Base-by-base conservation (phyloP, 1,140 invertebrate genomes). In the Ceratoteleas bidentatus region DNA sequence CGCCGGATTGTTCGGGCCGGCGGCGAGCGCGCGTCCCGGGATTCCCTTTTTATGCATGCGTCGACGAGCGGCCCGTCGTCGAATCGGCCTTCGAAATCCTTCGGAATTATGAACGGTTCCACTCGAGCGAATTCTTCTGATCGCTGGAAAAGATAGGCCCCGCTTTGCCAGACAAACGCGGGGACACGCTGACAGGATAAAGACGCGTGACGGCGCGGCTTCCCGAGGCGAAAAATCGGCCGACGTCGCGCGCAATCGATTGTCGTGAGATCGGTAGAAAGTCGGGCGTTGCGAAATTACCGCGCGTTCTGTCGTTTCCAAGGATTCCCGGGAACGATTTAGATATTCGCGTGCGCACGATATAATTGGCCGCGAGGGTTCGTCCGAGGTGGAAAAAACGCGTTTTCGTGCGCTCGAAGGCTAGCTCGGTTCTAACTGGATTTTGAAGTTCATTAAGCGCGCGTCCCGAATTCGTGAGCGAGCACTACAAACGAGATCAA, bases 401-500 rank as follows among this genome's bases (percentile, higher is more conserved):
- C n/a, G n/a, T n/a, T n/a, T n/a, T n/a, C n/a, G n/a, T n/a, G n/a
- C n/a, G n/a, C n/a, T n/a, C n/a, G n/a, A n/a, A n/a, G n/a, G n/a
- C n/a, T n/a, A n/a, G n/a, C n/a, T n/a, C n/a, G n/a, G n/a, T n/a
- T n/a, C n/a, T n/a, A n/a, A n/a, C n/a, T n/a, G n/a, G n/a, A n/a
- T n/a, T n/a, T n/a, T n/a, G n/a, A n/a, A n/a, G n/a, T n/a, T n/a
- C n/a, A n/a, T n/a, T n/a, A n/a, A n/a, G n/a, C n/a, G n/a, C n/a
- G n/a, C 15, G 57, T 68, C 68, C 69, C 69, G 77, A 80, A 74
- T 80, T 69, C 64, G 57, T 52, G 49, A 79, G 68, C 24, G 52
- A 80, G 50, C 65, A 60, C 60, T 70, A 70, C 78, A 81, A 81
- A 81, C 72, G 65, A 81, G 79, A 81, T 73, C 66, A 81, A 68